Evolutionary conservation across 1,140 invertebrate genomes (phyloP).

Genomic region (Bombus haemorrhoidalis): DNA sequence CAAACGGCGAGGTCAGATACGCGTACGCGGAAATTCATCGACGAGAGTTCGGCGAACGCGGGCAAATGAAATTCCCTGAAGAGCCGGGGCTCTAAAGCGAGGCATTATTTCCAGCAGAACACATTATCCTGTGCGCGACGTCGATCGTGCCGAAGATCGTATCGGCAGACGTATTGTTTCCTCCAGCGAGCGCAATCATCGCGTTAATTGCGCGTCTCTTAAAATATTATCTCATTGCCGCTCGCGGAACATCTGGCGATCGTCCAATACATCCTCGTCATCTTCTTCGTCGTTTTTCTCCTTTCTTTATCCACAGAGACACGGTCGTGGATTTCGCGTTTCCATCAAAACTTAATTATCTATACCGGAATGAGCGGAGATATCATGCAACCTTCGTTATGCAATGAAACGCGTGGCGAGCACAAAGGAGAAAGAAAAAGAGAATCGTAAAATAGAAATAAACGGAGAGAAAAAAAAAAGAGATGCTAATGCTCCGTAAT

Average conservation of each 20-base stretch:
- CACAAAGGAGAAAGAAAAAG: background rate
- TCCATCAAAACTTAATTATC: conserved; percentile 14
- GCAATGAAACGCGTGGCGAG: background rate
- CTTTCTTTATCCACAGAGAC: background rate
- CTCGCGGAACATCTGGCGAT: conserved; percentile 42
- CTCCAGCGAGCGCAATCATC: conserved; percentile 41
- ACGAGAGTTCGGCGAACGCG: conserved; percentile 6
- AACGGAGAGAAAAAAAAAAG: background rate
- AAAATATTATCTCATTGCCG: conserved; percentile 43
- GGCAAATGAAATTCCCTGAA: conserved; percentile 28
- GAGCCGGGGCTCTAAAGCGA: background rate
- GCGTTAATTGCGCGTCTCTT: conserved; percentile 49
- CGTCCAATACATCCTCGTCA: background rate
- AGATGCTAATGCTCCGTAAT: conserved; percentile 36
- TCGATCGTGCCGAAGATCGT: conserved; percentile 34
- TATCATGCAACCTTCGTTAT: conserved; percentile 5
- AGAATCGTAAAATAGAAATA: background rate
- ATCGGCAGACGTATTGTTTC: conserved; percentile 51
- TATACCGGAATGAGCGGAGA: conserved; percentile 20
- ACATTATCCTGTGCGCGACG: conserved; percentile 14
- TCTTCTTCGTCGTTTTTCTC: background rate
- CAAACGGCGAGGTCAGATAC: background rate
- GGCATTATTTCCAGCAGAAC: conserved; percentile 39
- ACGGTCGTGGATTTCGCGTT: conserved; percentile 6
- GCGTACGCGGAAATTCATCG: conserved; percentile 19